Evolutionary conservation across 2,888 invertebrate species (phyloP).

Genomic region (Micoletzkya japonica): DNA sequence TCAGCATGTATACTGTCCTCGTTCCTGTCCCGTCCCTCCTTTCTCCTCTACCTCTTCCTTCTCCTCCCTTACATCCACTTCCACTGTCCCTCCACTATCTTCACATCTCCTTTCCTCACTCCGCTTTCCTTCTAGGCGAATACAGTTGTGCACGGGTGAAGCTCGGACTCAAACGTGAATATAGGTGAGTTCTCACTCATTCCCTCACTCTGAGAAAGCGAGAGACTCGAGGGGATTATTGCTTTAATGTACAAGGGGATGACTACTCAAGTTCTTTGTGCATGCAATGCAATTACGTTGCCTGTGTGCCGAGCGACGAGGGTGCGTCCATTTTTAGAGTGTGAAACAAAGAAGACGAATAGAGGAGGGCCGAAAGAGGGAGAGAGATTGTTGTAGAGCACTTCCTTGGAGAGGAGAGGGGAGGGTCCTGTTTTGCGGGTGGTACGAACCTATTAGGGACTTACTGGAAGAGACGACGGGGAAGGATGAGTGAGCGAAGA

Average conservation of each 20-base stretch:
- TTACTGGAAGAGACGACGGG: neutral
- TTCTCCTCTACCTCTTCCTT: slow-evolving; percentile 7
- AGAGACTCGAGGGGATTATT: too few relatives aligned
- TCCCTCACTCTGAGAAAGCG: neutral
- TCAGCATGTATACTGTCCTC: neutral
- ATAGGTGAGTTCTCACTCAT: slow-evolving; percentile 45
- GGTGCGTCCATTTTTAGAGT: neutral
- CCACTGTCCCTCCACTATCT: neutral
- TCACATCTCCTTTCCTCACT: neutral
- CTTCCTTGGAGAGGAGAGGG: slow-evolving; percentile 2
- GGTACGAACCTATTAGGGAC: neutral
- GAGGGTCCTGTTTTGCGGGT: neutral
- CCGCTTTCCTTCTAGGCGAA: slow-evolving; percentile 48
- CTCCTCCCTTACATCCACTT: slow-evolving; percentile 2
- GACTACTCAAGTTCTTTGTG: neutral
- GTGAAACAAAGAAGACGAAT: neutral
- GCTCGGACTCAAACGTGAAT: slow-evolving; percentile 56
- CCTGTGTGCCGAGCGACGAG: neutral
- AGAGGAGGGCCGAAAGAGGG: neutral
- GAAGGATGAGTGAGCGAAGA: neutral
- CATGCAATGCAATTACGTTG: neutral
- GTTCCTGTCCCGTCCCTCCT: slow-evolving; percentile 3
- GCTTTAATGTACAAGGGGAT: too few relatives aligned
- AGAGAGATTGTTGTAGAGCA: neutral
- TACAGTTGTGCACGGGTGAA: slow-evolving; percentile 62